A percentile compares a stretch with the other conserved stretches of the same genome.
Evolutionary conservation across 2,888 invertebrate species (phyloP).

Genomic region (Brachynemurus nebulosus): DNA sequence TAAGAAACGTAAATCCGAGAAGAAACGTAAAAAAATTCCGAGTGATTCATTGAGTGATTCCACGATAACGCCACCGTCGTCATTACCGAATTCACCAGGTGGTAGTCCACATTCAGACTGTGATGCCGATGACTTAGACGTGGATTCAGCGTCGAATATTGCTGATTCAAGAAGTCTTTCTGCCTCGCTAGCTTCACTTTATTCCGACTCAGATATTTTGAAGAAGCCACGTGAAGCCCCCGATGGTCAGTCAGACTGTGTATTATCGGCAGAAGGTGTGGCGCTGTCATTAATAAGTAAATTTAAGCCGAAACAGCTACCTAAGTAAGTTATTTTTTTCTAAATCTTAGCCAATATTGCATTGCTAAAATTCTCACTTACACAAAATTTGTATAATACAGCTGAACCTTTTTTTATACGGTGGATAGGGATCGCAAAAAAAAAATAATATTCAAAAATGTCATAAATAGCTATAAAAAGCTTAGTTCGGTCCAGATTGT

Average conservation of each 20-base stretch:
- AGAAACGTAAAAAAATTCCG: background rate
- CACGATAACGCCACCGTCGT: slow-evolving; percentile 39
- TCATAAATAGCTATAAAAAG: too few relatives aligned
- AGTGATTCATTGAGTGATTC: too few relatives aligned
- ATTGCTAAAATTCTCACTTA: too few relatives aligned
- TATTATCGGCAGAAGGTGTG: slow-evolving; percentile 60
- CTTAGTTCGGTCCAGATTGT: too few relatives aligned
- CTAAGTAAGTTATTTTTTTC: slow-evolving; percentile 28
- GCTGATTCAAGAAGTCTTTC: slow-evolving; percentile 36
- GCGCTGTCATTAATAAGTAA: slow-evolving; percentile 61
- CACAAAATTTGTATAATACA: too few relatives aligned
- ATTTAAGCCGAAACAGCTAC: slow-evolving; percentile 62
- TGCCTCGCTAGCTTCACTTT: slow-evolving; percentile 48
- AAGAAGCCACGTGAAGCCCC: slow-evolving; percentile 30
- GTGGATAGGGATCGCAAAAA: too few relatives aligned
- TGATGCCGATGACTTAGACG: slow-evolving; percentile 37
- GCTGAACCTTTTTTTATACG: too few relatives aligned
- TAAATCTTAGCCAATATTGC: too few relatives aligned
- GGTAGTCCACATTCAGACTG: slow-evolving; percentile 38
- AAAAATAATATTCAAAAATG: too few relatives aligned
- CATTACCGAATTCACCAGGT: slow-evolving; percentile 33
- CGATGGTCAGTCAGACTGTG: slow-evolving; percentile 35
- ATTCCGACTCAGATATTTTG: slow-evolving; percentile 39
- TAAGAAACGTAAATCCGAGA: slow-evolving; percentile 32
- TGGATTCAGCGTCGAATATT: slow-evolving; percentile 34